A percentile compares a stretch with the other conserved stretches of the same genome.
phyloP scores from a whole-genome alignment of 2,888 invertebrate genomes.

The Megamerina dolium region DNA sequence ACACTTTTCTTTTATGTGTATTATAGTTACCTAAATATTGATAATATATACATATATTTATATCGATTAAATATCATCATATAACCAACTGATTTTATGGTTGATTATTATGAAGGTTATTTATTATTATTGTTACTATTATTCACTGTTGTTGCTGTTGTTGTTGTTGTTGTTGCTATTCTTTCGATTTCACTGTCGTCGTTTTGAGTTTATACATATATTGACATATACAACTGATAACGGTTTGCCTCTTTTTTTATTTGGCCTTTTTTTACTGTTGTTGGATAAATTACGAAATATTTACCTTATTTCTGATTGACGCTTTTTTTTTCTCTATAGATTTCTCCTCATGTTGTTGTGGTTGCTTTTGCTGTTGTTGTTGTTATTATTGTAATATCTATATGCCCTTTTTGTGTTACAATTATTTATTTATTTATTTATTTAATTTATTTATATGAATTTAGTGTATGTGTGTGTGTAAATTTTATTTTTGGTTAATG shows the following conservation, averaged over 20 bases:
- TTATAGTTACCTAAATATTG: too few species aligned
- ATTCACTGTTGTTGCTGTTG: too few species aligned
- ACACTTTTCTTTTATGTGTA: neutral
- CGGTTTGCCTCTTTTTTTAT: too few species aligned
- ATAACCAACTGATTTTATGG: constrained; percentile 3
- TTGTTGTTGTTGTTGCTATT: neutral
- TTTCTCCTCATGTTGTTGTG: too few species aligned
- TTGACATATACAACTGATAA: too few species aligned
- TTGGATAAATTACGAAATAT: constrained; percentile 8
- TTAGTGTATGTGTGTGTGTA: neutral
- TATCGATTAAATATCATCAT: constrained; percentile 7
- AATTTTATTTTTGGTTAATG: constrained; percentile 3
- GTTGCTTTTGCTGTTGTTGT: too few species aligned
- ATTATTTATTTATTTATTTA: too few species aligned
- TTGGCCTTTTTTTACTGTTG: too few species aligned
- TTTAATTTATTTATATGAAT: too few species aligned
- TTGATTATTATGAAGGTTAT: constrained; percentile 1
- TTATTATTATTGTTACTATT: neutral
- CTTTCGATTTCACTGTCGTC: neutral
- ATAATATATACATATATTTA: neutral
- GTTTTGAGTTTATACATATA: neutral
- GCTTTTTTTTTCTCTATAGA: neutral
- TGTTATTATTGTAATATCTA: too few species aligned
- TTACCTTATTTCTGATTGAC: constrained; percentile 10
- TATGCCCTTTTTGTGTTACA: too few species aligned